These are phyloP conservation scores for Dicaeum eximium DNA, from an alignment of 2,113 vertebrate genomes.

Conservation along the genomic window DNA sequence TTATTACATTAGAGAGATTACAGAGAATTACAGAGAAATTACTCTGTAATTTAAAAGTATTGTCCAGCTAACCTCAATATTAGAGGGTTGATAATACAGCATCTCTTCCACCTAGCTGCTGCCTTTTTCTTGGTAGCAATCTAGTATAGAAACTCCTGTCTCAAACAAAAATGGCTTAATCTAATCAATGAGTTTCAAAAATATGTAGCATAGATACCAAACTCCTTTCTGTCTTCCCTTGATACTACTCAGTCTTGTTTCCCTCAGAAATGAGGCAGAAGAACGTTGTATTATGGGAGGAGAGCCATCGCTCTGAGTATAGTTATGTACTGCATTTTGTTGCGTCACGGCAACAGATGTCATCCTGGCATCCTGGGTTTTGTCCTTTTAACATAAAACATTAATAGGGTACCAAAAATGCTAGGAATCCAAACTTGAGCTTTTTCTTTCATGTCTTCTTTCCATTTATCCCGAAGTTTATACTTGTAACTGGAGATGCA, in stretches of 20 bases:
- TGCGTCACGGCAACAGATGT: neutral
- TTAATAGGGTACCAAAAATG: neutral
- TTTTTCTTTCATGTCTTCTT: neutral
- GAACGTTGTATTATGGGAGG: neutral
- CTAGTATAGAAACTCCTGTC: neutral
- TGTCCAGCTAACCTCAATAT: neutral
- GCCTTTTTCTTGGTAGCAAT: neutral
- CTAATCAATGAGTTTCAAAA: neutral
- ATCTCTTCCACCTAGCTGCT: neutral
- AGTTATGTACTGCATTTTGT: neutral
- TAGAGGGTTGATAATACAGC: neutral
- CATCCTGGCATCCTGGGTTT: neutral
- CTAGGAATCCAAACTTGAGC: neutral
- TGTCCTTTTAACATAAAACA: neutral
- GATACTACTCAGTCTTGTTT: neutral
- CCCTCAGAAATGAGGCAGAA: neutral
- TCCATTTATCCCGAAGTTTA: neutral
- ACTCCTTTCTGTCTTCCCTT: neutral
- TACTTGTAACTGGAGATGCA: neutral
- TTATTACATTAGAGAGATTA: too few relatives aligned
- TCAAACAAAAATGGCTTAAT: neutral
- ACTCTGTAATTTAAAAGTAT: too few relatives aligned
- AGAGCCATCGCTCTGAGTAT: neutral
- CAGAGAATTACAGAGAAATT: neutral
- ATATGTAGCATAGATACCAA: neutral